phyloP scores from a whole-genome alignment of 2,888 invertebrate genomes.

The Diadromus collaris region DNA sequence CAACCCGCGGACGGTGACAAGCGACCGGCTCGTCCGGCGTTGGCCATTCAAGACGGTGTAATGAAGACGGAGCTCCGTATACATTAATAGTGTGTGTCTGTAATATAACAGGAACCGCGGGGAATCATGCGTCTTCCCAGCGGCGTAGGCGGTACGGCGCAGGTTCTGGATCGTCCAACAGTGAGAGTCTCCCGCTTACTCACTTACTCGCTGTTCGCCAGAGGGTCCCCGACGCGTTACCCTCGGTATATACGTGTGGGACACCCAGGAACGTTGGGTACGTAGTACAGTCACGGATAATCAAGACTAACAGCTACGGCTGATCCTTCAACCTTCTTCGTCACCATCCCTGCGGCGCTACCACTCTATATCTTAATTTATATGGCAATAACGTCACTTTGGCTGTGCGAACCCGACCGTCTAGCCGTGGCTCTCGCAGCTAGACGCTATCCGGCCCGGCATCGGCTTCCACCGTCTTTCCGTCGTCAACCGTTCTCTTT shows the following conservation, averaged over 20 bases:
- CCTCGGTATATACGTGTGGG: conserved; percentile 24
- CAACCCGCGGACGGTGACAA: conserved; percentile 4
- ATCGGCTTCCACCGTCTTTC: conserved; percentile 40
- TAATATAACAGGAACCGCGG: conserved; percentile 53
- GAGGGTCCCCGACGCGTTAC: conserved; percentile 37
- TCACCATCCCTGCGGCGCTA: conserved; percentile 64
- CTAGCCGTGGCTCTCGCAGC: conserved; percentile 43
- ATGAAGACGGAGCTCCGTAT: conserved; percentile 59
- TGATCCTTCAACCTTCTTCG: conserved; percentile 78
- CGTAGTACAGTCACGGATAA: conserved; percentile 76
- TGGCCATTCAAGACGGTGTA: conserved; percentile 52
- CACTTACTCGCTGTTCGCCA: conserved; percentile 44
- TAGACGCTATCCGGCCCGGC: conserved; percentile 21
- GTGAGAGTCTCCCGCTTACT: conserved; percentile 22
- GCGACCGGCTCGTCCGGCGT: conserved; percentile 21
- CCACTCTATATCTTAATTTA: conserved; percentile 78
- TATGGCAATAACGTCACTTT: conserved; percentile 78
- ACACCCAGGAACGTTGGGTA: conserved; percentile 41
- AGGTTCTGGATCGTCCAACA: conserved; percentile 1
- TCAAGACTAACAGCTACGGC: conserved; percentile 79
- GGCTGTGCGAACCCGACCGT: conserved; percentile 51
- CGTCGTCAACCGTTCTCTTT: conserved; percentile 42
- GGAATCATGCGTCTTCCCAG: conserved; percentile 70
- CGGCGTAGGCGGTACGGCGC: conserved; percentile 57
- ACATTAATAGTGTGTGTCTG: conserved; percentile 56